Conservation (phyloP, 2,113 vertebrate genomes). For the Okapia johnstoni region DNA sequence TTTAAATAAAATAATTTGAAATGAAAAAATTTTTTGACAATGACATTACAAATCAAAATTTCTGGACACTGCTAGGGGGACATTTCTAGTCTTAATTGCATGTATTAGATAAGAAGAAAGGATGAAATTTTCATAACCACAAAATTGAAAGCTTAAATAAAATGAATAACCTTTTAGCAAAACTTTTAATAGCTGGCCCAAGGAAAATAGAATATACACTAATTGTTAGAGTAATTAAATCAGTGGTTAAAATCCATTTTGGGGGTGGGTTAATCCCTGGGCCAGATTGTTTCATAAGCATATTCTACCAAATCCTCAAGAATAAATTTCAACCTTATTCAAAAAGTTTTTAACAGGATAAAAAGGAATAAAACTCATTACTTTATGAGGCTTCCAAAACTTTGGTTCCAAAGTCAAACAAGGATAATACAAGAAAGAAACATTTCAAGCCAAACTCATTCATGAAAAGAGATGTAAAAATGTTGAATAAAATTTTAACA, state of each 20-base stretch:
- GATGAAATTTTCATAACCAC: background rate
- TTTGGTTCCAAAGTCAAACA: conserved; percentile 11
- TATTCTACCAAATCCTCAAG: background rate
- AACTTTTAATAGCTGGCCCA: background rate
- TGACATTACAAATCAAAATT: background rate
- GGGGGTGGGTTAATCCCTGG: background rate
- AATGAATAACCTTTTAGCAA: background rate
- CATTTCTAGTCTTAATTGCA: background rate
- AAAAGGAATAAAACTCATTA: background rate
- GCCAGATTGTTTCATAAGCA: background rate
- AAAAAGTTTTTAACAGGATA: background rate
- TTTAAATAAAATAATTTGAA: background rate
- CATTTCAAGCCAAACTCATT: background rate
- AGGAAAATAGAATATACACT: background rate
- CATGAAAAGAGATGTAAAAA: background rate
- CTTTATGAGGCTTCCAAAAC: background rate
- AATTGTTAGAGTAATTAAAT: background rate
- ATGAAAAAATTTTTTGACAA: background rate
- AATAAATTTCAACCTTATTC: background rate
- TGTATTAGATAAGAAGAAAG: background rate
- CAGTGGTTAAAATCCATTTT: background rate
- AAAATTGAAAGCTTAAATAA: background rate
- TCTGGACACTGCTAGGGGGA: background rate
- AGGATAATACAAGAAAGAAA: background rate
- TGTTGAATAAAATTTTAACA: conserved; percentile 11